A percentile compares a stretch with the other conserved stretches of the same genome.
These are phyloP conservation scores for Bhutanitis thaidina DNA, from an alignment of 2,888 invertebrate genomes.

Conservation along the genomic window DNA sequence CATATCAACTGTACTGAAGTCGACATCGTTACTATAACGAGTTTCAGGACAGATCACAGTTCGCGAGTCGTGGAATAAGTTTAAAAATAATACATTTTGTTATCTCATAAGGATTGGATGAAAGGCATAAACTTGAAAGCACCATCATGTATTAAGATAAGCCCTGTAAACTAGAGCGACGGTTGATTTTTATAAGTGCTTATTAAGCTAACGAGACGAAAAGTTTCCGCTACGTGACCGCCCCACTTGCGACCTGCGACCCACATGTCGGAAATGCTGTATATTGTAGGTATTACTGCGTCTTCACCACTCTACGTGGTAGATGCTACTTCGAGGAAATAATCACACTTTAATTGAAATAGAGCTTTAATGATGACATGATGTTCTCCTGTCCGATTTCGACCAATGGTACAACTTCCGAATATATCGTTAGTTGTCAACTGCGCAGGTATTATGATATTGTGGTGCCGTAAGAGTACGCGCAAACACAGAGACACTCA, in stretches of 20 bases:
- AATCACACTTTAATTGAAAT: not conserved
- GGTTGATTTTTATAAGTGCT: slow-evolving; percentile 8
- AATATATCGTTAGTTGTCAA: no score
- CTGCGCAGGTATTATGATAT: no score
- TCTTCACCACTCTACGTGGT: slow-evolving; percentile 11
- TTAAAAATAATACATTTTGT: slow-evolving; percentile 9
- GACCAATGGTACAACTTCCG: no score
- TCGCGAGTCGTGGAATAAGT: no score
- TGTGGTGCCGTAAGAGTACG: no score
- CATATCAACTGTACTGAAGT: no score
- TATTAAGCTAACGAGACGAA: slow-evolving; percentile 18
- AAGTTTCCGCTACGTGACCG: slow-evolving; percentile 9
- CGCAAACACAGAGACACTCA: no score
- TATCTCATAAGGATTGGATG: no score
- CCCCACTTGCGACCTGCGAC: slow-evolving; percentile 4
- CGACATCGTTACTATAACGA: no score
- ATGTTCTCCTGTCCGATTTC: no score
- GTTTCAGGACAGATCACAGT: no score
- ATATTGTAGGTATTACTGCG: slow-evolving; percentile 1
- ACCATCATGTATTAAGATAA: slow-evolving; percentile 5
- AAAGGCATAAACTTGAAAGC: not conserved
- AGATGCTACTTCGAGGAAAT: slow-evolving; percentile 1
- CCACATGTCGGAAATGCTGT: slow-evolving; percentile 11
- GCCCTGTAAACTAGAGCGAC: slow-evolving; percentile 3
- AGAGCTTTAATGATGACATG: no score